Evolutionary conservation across 2,113 vertebrate genomes (phyloP), one percentile per base, ranked within the genome.

Genomic region (Australoheros scitulus): DNA sequence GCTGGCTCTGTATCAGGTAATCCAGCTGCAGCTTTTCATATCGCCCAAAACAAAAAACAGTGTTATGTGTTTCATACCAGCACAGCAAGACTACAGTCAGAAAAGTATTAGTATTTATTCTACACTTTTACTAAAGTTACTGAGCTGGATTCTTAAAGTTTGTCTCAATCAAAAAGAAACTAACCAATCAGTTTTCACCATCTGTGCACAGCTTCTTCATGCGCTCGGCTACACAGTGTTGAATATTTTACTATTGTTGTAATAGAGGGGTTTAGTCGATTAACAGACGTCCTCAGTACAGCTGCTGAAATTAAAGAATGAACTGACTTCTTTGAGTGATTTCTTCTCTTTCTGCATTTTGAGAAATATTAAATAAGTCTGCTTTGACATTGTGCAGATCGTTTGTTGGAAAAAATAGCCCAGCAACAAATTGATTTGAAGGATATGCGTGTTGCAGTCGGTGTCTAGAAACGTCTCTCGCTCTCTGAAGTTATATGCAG

Each of bases 1-100:
- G 3, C 94, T 99, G 84, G 96, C 97, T 81, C 96, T 97, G 17
- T 95, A 97, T 94, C 96, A 97, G 97, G 98, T 98, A 95, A 72
- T 0, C 9, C 41, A 77, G 29, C 65, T 32, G 11, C 11, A 4
- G 24, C 24, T 26, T 70, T 50, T 29, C 11, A 8, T 70, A 13
- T 70, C 43, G 11, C 10, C 41, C 50, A 11, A 11, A 26, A 24
- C 29, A 70, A 52, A 70, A 32, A 70, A 2, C 6, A 0, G 17
- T 68, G 0, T 68, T 24, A 11, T 7, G 41, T 18, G 26, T 47
- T 68, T 17, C n/a, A 26, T 52, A 20, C 24, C 50, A 2, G 17
- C 1, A 20, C 17, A 32, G 65, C 24, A 70, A 26, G 43, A 32
- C 59, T 18, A 5, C 15, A 20, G 6, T 32, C 9, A 61, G 59